Base-by-base conservation (phyloP, 2,888 invertebrate genomes). In the Panopea generosa region DNA sequence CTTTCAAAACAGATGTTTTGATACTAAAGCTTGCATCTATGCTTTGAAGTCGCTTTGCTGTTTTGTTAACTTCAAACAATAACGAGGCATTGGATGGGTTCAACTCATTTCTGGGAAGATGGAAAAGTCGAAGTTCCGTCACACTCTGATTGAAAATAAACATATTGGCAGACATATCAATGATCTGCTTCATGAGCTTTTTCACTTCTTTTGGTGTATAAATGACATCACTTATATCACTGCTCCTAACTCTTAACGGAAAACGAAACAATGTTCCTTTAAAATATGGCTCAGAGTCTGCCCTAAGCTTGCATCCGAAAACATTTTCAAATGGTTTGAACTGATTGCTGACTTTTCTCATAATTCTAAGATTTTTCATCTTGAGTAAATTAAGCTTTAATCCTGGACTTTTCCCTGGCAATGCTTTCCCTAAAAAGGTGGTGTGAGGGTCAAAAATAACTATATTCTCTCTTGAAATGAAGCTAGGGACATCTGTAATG, bases 361-460 rank as follows among this genome's bases (percentile, higher is more conserved):
- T 16, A 65, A 84, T 56, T 47, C 29, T 73, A 11, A 27, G 14
- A 40, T 86, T 84, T 66, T 72, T 77, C 20, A 63, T 62, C 22
- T 45, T 67, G 18, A 43, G 59, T 1, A 86, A 43, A 62, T 88
- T 78, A 16, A 87, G 82, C 47, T 82, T 85, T 9, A 89, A 47
- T 14, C 88, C 89, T 7, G 86, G 86, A 49, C 84, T 82, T 53
- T 66, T 75, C 16, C 74, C 75, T 11, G 66, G 69, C 11, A 85
- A 50, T n/a, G 82, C 75, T 60, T 84, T 82, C 9, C 86, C 87
- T 2, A 91, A 77, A 70, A 89, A 86, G 11, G 66, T 86, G 26
- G 77, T 79, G 63, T 91, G 90, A 6, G 92, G 92, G 76, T 92
- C 92, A 68, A 92, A 90, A 22, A 92, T 89, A 9, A 91, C 90